Base-by-base conservation (phyloP, 2,113 vertebrate genomes). In the Archocentrus centrarchus region DNA sequence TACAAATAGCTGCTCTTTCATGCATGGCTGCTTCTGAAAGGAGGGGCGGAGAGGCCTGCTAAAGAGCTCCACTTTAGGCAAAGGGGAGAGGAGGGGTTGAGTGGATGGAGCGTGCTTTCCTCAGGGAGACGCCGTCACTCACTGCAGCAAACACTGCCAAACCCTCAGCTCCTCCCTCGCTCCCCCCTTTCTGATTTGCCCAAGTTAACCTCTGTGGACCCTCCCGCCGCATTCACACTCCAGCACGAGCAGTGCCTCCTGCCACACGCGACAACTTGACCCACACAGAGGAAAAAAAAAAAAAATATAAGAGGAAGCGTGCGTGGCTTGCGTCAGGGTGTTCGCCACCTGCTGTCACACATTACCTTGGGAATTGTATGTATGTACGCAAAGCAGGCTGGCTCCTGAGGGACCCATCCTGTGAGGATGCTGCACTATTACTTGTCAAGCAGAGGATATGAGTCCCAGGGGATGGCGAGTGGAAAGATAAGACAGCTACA, bases 1-100 rank as follows among this genome's bases (percentile, higher is more conserved):
- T 93, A 95, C 95, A 96, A 96, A 96, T 95, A 93, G 94, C 94
- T 93, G 93, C 92, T 92, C 93, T 92, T 95, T 95, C 95, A 96
- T 90, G 95, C 94, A 93, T 94, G 93, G 89, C 88, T 94, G 94
- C 93, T 66, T 87, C 44, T 91, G 88, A 95, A 95, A 95, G 90
- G 93, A 91, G 90, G 87, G 90, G 88, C 7, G 87, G 79, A 66
- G 81, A 76, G 76, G 84, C n/a, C 82, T 83, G 92, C 93, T 95
- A 94, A 95, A 95, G 93, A 93, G 94, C 93, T 88, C 89, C 94
- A 89, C 86, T 92, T 94, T 90, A 87, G 94, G 91, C 66, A 78
- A 89, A 91, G 81, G 81, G 82, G 63, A 79, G 85, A 89, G 90
- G 90, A 93, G 88, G 93, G 92, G 86, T 44, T 79, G 86, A 66